Base-by-base conservation (phyloP, 1,140 invertebrate species). In the Bombus turneri region DNA sequence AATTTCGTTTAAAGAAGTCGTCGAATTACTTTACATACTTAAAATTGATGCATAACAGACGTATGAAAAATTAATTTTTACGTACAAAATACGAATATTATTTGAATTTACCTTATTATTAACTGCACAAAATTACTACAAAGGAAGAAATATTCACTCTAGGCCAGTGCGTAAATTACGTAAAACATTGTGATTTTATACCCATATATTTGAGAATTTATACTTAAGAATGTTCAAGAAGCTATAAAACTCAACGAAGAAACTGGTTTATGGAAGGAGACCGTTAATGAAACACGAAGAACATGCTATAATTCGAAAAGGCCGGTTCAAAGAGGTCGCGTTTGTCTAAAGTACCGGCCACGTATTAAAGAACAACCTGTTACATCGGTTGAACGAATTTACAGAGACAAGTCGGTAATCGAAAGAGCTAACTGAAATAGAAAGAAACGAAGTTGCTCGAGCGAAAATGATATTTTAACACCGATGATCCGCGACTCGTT, bases 401-500 rank as follows among this genome's bases (percentile, higher is more conserved):
- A 86, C 69, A 15, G 28, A 80, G 74, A 66, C 34, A 59, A 18
- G 68, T 18, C 53, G 37, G 71, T 43, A 68, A 87, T 87, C 68
- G 64, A 78, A n/a, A n/a, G 41, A 25, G 57, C 28, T 47, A 66
- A 80, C 53, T 53, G 69, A 80, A 83, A 72, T 41, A 84, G 47
- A 66, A 86, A 68, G 75, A 62, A 74, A 37, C 53, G 22, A 37
- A 85, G 31, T 15, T 15, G 34, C 34, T 6, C 37, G 37, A 59
- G 22, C n/a, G 18, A 75, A 82, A 86, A 87, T 82, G 66, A 86
- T 86, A 77, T 71, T 62, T 87, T 81, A 87, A 86, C 84, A 66
- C 22, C 53, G 64, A 41, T 31, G 62, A 87, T 53, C 68, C 15
- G 28, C 12, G 47, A 59, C 53, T 64, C 39, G 72, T 86, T 86